Percentiles rank a stretch among this genome's conserved stretches.
Evolutionary conservation across 2,113 vertebrate species (phyloP).

Genomic region (Xyrauchen texanus): DNA sequence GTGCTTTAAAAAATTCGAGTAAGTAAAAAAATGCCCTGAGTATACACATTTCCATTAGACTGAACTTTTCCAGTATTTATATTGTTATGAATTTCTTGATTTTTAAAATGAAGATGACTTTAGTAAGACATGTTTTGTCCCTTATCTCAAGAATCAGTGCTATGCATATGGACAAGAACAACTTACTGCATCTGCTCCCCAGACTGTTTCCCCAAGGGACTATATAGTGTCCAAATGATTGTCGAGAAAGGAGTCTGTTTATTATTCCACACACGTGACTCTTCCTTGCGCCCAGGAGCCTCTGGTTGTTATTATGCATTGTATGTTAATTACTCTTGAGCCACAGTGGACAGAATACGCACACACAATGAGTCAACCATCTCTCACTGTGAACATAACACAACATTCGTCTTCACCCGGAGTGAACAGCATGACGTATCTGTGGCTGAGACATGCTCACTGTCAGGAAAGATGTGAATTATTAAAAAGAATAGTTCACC

Average conservation of each 20-base stretch:
- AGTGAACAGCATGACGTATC: constrained; percentile 3
- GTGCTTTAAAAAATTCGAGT: too few relatives aligned
- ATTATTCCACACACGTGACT: background rate
- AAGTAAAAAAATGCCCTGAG: too few relatives aligned
- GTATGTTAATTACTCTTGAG: constrained; percentile 20
- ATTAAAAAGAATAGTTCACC: too few relatives aligned
- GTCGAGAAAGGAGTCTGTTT: background rate
- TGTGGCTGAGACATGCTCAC: background rate
- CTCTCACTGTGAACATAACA: constrained; percentile 10
- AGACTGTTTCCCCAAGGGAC: background rate
- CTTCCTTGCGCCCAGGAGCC: background rate
- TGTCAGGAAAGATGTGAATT: background rate
- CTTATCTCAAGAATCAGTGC: too few relatives aligned
- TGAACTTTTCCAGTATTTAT: too few relatives aligned
- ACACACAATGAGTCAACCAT: background rate
- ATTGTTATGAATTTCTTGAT: too few relatives aligned
- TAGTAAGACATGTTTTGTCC: too few relatives aligned
- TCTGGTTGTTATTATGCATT: constrained; percentile 19
- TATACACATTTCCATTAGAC: too few relatives aligned
- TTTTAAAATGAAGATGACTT: too few relatives aligned
- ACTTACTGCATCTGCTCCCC: background rate
- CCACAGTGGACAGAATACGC: background rate
- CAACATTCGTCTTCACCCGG: background rate
- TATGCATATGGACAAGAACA: too few relatives aligned
- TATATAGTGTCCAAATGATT: background rate